Conservation (phyloP, 2,888 invertebrate genomes). For the Apamea anceps region DNA sequence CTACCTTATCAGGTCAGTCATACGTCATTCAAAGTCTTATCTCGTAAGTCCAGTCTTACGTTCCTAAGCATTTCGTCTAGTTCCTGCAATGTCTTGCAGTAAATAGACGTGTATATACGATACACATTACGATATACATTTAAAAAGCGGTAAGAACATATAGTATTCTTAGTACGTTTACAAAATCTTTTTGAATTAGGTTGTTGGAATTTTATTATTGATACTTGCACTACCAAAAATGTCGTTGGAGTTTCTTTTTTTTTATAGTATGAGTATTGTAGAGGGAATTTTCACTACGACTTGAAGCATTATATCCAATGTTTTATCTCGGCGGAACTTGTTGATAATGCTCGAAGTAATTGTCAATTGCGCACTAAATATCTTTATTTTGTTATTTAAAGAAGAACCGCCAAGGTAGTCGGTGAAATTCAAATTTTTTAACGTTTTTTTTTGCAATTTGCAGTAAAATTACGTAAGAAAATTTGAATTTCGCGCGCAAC, state of each 20-base stretch:
- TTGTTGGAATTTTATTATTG: neutral
- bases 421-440: neutral
- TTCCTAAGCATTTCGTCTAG: slow-evolving; percentile 43
- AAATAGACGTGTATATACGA: slow-evolving; percentile 10
- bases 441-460: neutral
- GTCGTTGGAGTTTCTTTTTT: neutral
- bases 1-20: slow-evolving; percentile 39
- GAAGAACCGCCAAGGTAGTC: neutral
- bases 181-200: neutral
- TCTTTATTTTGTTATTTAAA: neutral
- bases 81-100: neutral
- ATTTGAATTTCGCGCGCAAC: neutral
- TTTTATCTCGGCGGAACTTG: neutral
- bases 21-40: slow-evolving; percentile 46
- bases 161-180: neutral
- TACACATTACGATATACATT: slow-evolving; percentile 12
- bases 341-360: slow-evolving; percentile 5
- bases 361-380: neutral
- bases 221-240: slow-evolving; percentile 25
- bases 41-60: slow-evolving; percentile 49
- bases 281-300: slow-evolving; percentile 9
- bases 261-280: slow-evolving; percentile 34
- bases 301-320: neutral
- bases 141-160: slow-evolving; percentile 11
- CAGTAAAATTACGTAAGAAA: neutral